These are phyloP conservation scores for Pseudonaja textilis DNA, from an alignment of 2,113 vertebrate genomes.

Conservation along the genomic window DNA sequence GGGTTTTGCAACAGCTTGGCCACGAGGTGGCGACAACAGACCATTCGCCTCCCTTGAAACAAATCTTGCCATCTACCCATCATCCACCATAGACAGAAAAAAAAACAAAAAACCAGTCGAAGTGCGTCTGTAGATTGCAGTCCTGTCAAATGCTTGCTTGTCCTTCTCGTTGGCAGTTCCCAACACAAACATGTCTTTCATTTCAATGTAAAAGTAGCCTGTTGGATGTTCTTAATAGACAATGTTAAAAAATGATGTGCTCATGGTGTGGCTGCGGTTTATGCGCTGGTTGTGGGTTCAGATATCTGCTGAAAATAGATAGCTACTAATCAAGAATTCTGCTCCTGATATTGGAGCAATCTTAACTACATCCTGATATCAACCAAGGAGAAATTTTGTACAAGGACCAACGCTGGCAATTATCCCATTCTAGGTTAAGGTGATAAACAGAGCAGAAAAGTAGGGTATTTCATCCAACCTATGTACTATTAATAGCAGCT, in stretches of 20 bases:
- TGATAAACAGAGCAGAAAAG: not conserved
- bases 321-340: conserved; percentile 81
- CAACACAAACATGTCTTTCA: not conserved
- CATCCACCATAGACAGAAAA: too few species aligned
- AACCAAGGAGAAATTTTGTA: conserved; percentile 78
- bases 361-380: conserved; percentile 78
- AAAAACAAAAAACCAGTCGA: too few species aligned
- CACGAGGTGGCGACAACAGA: not conserved
- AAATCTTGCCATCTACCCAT: not conserved
- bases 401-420: conserved; percentile 71
- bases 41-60: not conserved
- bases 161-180: not conserved
- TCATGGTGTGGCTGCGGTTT: conserved; percentile 75
- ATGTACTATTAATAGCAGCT: not conserved
- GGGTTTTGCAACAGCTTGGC: not conserved
- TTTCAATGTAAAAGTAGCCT: not conserved
- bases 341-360: conserved; percentile 79
- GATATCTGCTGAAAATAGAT: conserved; percentile 62
- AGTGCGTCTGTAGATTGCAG: not conserved
- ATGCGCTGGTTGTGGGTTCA: conserved; percentile 75
- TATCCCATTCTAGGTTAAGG: conserved; percentile 66
- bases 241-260: conserved; percentile 43
- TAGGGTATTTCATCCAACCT: not conserved
- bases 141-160: not conserved
- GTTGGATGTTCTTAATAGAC: not conserved